Conservation (phyloP, 2,888 invertebrate genomes). For the Chymomyza amoena region DNA sequence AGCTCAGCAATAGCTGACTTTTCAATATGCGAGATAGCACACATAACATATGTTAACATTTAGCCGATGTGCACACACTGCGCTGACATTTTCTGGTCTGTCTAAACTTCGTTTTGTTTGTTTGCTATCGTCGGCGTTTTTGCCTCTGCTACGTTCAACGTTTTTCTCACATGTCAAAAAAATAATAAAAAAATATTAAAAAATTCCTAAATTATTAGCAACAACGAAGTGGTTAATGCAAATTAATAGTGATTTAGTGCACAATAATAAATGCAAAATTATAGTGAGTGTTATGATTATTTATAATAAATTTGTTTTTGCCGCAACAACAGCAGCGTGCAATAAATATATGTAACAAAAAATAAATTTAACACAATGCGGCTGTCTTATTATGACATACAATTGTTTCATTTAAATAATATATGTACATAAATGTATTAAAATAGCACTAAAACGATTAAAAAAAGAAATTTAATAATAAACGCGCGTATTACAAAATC, state of each 20-base stretch:
- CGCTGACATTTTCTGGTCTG: background rate
- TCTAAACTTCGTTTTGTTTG: conserved; percentile 27
- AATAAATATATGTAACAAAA: conserved; percentile 19
- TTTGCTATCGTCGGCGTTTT: conserved; percentile 67
- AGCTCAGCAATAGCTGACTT: background rate
- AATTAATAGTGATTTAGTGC: background rate
- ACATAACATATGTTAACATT: background rate
- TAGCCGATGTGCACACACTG: background rate
- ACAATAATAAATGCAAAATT: conserved; percentile 32
- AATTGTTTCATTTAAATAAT: too few species aligned
- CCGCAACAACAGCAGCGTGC: conserved; percentile 50
- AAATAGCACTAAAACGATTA: conserved; percentile 14
- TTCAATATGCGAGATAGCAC: background rate
- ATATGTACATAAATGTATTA: conserved; percentile 8
- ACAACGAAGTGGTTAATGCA: background rate
- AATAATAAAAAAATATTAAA: background rate
- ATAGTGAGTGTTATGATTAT: conserved; percentile 39
- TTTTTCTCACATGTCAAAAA: conserved; percentile 38
- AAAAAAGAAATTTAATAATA: background rate
- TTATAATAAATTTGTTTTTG: conserved; percentile 19
- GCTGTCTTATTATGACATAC: conserved; percentile 16
- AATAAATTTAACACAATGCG: conserved; percentile 16
- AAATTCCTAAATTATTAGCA: background rate
- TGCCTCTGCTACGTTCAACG: conserved; percentile 54
- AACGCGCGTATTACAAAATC: conserved; percentile 73